Conservation (phyloP, 53 echinoderm and acorn worm genomes). For the Temnopleurus reevesii region DNA sequence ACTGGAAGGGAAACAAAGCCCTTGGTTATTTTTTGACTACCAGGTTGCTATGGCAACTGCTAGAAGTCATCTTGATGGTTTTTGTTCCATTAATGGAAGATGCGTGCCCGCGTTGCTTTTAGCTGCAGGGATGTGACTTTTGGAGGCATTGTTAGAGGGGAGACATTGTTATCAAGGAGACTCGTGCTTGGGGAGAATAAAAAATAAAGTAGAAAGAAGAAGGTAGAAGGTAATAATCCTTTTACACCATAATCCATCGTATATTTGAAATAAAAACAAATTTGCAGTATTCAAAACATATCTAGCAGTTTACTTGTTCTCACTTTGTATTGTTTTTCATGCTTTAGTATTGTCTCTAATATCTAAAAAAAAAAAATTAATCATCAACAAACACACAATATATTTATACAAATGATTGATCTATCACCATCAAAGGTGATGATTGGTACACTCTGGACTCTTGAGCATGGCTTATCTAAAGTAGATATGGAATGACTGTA, state of each 20-base stretch:
- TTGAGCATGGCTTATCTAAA: not conserved
- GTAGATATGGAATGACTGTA: constrained; percentile 7
- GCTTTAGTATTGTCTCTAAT: no score
- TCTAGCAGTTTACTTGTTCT: no score
- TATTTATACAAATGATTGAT: no score
- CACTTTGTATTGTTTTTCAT: no score
- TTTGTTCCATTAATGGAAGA: constrained; percentile 46
- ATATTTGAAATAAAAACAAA: no score
- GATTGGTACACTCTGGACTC: not conserved
- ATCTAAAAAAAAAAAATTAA: no score
- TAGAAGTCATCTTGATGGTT: constrained; percentile 17
- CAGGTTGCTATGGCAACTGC: constrained; percentile 13
- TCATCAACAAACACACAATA: no score
- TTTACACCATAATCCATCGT: no score
- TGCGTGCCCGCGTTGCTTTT: constrained; percentile 4
- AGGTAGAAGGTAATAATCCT: no score
- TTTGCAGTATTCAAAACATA: no score
- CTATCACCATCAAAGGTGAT: no score
- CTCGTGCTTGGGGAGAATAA: not conserved
- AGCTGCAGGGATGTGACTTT: not conserved
- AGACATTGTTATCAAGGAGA: constrained; percentile 31
- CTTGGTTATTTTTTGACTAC: constrained; percentile 47
- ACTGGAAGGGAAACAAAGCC: constrained; percentile 41
- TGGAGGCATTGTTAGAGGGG: constrained; percentile 8
- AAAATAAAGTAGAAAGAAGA: not conserved